phyloP scores from a whole-genome alignment of 2,888 invertebrate species.

The Pseudococcus viburni region DNA sequence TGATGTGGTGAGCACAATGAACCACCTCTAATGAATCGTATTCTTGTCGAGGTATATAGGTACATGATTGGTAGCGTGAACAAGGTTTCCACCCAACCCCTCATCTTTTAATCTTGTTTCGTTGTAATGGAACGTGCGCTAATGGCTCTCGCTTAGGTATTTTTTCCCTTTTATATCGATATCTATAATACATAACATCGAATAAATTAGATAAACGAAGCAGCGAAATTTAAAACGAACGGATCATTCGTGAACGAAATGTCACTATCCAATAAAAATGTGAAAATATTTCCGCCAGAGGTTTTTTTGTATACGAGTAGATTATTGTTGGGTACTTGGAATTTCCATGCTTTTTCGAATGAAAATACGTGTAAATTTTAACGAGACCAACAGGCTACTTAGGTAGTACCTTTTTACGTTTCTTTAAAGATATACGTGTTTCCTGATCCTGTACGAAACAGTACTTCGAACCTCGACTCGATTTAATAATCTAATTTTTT shows the following conservation, averaged over 20 bases:
- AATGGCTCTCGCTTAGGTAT: background rate
- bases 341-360: background rate
- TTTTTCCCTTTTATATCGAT: background rate
- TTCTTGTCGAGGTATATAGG: conserved; percentile 13
- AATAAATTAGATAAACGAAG: background rate
- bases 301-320: background rate
- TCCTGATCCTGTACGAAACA: no score
- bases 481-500: conserved; percentile 22
- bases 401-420: no score
- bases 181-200: background rate
- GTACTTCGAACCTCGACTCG: background rate
- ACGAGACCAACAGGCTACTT: no score
- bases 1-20: background rate
- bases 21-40: conserved; percentile 13
- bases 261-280: background rate
- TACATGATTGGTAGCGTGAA: conserved; percentile 6
- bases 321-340: background rate
- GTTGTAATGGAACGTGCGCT: background rate
- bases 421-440: no score
- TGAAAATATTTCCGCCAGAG: conserved; percentile 13
- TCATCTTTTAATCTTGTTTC: background rate
- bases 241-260: conserved; percentile 14
- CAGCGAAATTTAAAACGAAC: conserved; percentile 8
- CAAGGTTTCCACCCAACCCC: background rate
- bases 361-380: no score